Conservation (phyloP, 2,888 invertebrate genomes). For the Hypomecis atomaria region DNA sequence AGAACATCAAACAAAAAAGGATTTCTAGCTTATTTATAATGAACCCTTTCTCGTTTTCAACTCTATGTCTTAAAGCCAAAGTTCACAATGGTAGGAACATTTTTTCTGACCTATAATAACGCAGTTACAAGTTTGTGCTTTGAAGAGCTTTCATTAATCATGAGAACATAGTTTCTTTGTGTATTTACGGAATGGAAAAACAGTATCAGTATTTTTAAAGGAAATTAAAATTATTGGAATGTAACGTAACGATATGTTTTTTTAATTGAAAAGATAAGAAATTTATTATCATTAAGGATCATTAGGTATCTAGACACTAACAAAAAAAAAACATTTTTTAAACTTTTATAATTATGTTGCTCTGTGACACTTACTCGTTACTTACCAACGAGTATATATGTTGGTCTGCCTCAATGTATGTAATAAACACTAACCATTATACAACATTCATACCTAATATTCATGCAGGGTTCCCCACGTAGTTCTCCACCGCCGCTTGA, state of each 20-base stretch:
- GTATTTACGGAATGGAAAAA: background rate
- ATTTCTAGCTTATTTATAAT: constrained; percentile 32
- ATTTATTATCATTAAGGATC: too few species aligned
- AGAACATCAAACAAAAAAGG: constrained; percentile 43
- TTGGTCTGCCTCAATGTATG: too few species aligned
- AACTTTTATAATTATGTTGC: too few species aligned
- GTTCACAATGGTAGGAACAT: constrained; percentile 8
- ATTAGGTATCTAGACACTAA: too few species aligned
- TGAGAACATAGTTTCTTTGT: constrained; percentile 10
- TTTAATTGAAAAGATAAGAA: too few species aligned
- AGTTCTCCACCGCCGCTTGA: too few species aligned
- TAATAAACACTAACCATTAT: too few species aligned
- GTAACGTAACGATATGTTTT: background rate
- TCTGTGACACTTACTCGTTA: too few species aligned
- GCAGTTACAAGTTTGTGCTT: constrained; percentile 19
- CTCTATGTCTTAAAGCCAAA: constrained; percentile 12
- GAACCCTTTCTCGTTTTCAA: constrained; percentile 20
- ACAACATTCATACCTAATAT: too few species aligned
- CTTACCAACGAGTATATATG: too few species aligned
- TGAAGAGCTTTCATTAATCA: constrained; percentile 23
- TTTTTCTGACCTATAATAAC: constrained; percentile 17
- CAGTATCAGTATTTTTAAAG: background rate
- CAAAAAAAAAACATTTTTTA: too few species aligned
- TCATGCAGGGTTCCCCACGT: too few species aligned
- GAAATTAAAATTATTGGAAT: background rate